Percentiles rank a stretch among this genome's conserved stretches.
Conservation (phyloP, 2,888 invertebrate species). For the Drosophila fungiperda region DNA sequence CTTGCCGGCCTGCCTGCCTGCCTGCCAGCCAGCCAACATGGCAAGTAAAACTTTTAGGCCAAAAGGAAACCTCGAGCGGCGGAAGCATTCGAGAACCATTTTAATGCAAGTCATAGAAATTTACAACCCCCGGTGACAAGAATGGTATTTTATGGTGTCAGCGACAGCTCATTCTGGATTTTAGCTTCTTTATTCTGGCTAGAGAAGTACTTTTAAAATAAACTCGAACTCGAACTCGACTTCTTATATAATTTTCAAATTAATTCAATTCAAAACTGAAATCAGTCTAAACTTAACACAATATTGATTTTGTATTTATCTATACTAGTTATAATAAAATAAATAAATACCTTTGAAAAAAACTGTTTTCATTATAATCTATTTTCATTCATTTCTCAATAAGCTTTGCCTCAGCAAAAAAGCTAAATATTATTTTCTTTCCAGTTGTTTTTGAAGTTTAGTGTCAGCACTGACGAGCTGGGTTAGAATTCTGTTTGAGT, state of each 20-base stretch:
- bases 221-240: background rate
- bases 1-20: conserved; percentile 6
- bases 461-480: conserved; percentile 49
- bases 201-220: background rate
- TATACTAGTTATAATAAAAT: no score
- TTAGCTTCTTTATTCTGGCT: conserved; percentile 30
- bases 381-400: background rate
- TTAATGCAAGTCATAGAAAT: conserved; percentile 81
- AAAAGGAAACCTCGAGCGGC: conserved; percentile 75
- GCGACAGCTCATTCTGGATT: conserved; percentile 16
- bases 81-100: conserved; percentile 77
- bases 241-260: background rate
- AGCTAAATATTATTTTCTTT: background rate
- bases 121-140: conserved; percentile 79
- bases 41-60: conserved; percentile 78
- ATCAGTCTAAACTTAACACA: background rate
- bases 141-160: conserved; percentile 68
- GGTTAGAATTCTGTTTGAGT: conserved; percentile 30
- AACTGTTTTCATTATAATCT: no score
- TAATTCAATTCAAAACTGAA: background rate
- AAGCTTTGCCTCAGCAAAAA: background rate
- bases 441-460: conserved; percentile 1
- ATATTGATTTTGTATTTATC: no score
- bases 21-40: conserved; percentile 53
- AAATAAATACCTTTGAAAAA: no score